Evolutionary conservation across 2,113 vertebrate genomes (phyloP).

Genomic region (Machaerirhynchus nigripectus): DNA sequence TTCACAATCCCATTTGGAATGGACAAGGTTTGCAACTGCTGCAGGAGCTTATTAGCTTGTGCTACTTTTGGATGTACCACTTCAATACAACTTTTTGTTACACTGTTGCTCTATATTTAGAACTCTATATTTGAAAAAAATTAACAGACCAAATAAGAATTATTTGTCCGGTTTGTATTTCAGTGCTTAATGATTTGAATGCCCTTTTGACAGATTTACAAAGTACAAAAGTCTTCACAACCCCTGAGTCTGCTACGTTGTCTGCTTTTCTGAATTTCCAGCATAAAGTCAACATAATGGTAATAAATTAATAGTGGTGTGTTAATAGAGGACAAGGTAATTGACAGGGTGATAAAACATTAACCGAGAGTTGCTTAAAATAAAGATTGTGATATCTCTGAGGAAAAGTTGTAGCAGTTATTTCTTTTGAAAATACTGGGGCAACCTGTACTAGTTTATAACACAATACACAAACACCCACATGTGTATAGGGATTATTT

Average conservation of each 20-base stretch:
- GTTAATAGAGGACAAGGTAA: background rate
- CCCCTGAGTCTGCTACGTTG: background rate
- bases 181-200: background rate
- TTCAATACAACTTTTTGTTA: background rate
- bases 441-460: background rate
- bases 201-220: background rate
- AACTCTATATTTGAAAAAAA: background rate
- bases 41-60: background rate
- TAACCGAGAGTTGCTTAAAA: background rate
- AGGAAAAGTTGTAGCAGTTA: background rate
- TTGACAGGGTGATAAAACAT: background rate
- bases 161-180: background rate
- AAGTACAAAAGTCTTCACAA: background rate
- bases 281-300: background rate
- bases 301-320: background rate
- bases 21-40: background rate
- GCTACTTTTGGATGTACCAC: background rate
- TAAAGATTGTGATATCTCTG: background rate
- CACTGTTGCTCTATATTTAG: background rate
- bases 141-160: background rate
- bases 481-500: background rate
- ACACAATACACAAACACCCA: background rate
- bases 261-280: background rate
- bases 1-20: background rate
- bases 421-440: background rate